phyloP scores from a whole-genome alignment of 2,888 invertebrate genomes.

The Tachina lurida region DNA sequence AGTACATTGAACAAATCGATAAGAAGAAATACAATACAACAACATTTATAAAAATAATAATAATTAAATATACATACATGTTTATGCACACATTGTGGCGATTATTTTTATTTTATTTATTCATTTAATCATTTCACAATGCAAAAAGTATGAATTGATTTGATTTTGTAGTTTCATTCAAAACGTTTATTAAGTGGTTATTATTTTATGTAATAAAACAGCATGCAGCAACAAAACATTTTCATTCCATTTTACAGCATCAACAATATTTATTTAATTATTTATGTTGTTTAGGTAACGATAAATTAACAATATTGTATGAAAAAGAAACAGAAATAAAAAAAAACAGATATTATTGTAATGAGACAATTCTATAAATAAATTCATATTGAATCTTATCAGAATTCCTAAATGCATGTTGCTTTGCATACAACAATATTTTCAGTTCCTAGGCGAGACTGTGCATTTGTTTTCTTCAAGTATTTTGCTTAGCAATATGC shows the following conservation, averaged over 20 bases:
- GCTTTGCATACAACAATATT: not conserved
- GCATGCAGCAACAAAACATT: constrained; percentile 67
- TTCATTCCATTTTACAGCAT: constrained; percentile 66
- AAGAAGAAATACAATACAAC: constrained; percentile 35
- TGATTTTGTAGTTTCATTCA: constrained; percentile 43
- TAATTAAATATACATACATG: constrained; percentile 68
- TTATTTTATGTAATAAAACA: constrained; percentile 56
- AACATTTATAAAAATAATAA: constrained; percentile 43
- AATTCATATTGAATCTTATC: not conserved
- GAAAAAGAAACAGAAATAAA: constrained; percentile 43
- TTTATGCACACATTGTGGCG: constrained; percentile 68
- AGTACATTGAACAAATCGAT: constrained; percentile 8
- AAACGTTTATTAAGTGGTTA: constrained; percentile 45
- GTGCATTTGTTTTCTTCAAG: no score
- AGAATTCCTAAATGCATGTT: not conserved
- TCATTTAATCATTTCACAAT: constrained; percentile 22
- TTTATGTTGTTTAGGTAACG: constrained; percentile 12
- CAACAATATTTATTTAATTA: constrained; percentile 49
- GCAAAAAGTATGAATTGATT: constrained; percentile 47
- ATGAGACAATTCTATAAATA: not conserved
- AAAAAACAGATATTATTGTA: constrained; percentile 2
- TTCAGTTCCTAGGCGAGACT: no score
- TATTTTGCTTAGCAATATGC: no score
- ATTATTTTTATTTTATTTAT: constrained; percentile 58
- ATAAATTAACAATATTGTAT: constrained; percentile 48